Percentiles rank a stretch among this genome's conserved stretches.
Conservation (phyloP, 64 coral and sea anemone species). For the Astreopora myriophthalma region DNA sequence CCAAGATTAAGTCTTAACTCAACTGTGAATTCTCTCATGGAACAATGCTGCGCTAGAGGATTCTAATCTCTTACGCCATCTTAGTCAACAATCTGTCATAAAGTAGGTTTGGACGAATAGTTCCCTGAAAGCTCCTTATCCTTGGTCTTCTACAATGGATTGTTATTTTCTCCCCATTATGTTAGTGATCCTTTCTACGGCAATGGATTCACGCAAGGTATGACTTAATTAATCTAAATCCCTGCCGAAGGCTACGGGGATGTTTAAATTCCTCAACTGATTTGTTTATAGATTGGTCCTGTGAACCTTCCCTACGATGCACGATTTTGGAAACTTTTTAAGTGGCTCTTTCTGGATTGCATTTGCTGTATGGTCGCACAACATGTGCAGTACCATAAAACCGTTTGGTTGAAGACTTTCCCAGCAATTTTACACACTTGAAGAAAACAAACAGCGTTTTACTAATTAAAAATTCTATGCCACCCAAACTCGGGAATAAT, state of each 20-base stretch:
- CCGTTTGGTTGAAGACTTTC: background rate
- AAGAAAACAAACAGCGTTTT: background rate
- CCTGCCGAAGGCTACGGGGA: background rate
- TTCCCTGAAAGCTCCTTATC: conserved; percentile 9
- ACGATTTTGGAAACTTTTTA: background rate
- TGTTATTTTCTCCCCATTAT: background rate
- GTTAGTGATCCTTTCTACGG: background rate
- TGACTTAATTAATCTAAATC: background rate
- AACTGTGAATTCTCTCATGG: background rate
- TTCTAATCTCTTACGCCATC: conserved; percentile 19
- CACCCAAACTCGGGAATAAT: background rate
- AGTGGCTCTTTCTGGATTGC: background rate
- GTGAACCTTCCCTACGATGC: background rate
- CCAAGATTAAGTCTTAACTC: background rate
- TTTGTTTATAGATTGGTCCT: background rate
- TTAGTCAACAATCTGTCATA: background rate
- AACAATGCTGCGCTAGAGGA: background rate
- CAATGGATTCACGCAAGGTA: conserved; percentile 1
- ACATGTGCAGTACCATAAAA: background rate
- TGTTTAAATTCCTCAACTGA: background rate
- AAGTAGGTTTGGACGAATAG: background rate
- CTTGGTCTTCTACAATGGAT: background rate
- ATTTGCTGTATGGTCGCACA: background rate
- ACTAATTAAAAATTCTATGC: background rate
- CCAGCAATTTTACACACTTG: background rate